Base-by-base conservation (phyloP, 2,113 vertebrate species). In the Strigops habroptila region DNA sequence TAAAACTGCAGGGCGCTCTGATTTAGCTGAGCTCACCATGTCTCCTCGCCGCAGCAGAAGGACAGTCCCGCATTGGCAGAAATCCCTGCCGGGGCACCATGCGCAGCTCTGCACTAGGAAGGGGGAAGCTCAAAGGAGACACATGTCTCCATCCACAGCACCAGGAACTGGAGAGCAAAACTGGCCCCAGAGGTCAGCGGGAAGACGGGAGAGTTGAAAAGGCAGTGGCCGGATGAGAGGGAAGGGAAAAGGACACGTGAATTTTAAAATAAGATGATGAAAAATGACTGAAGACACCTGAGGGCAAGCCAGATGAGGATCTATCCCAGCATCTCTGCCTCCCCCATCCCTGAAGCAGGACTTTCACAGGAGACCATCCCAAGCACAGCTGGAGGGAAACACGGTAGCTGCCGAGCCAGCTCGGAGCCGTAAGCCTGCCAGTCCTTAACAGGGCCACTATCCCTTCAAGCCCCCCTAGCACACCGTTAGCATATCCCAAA, bases 351-450 rank as follows among this genome's bases (percentile, higher is more conserved):
- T 31, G 39, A 82, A 1, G 9, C 88, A 84, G 41, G 49, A 57
- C 10, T 78, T 70, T 48, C 9, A 10, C 43, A n/a, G n/a, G 37
- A 88, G 55, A 37, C 43, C 35, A 90, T 24, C 25, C 75, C 52
- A 82, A 79, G 33, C 11, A 17, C 48, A 88, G 43, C 51, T 44
- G 57, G 51, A 82, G 55, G 65, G 62, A 82, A 91, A 79, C 19
- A 52, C 0, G 0, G n/a, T 30, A 48, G n/a, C 41, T 94, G 80
- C 37, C 1, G 7, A 87, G 46, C 49, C 7, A 7, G 12, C 43
- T 68, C 0, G 0, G 43, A 71, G 43, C 6, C 0, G 0, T 12
- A 10, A 94, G 18, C 15, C 60, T 6, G 7, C 25, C 15, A 49
- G 37, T 52, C 30, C 16, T 73, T 62, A 55, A 51, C 31, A 91